phyloP scores from a whole-genome alignment of 1,140 invertebrate genomes.

The Macrobrachium rosenbergii region DNA sequence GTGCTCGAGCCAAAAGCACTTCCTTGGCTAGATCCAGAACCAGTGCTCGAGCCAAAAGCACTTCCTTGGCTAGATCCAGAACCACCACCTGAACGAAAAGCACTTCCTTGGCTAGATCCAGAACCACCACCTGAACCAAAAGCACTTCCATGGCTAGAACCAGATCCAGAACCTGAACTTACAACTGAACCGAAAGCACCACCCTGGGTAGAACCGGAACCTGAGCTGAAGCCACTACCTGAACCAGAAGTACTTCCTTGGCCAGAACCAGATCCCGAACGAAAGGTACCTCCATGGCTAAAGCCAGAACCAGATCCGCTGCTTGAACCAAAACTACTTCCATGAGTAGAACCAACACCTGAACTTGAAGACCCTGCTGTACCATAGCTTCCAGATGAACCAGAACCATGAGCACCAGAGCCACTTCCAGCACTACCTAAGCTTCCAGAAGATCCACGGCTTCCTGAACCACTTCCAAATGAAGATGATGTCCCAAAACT shows the following conservation, averaged over 20 bases:
- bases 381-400: background rate
- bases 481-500: too few relatives aligned
- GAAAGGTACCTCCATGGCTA: background rate
- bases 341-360: slow-evolving; percentile 1
- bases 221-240: background rate
- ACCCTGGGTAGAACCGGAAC: background rate
- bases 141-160: background rate
- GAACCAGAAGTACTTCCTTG: background rate
- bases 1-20: background rate
- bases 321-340: background rate
- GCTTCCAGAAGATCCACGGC: too few relatives aligned
- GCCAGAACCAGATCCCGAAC: background rate
- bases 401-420: background rate
- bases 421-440: too few relatives aligned
- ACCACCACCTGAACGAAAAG: background rate
- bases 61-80: too few relatives aligned
- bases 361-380: background rate
- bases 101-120: background rate
- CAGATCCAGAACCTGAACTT: background rate
- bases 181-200: background rate
- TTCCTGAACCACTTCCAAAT: too few relatives aligned
- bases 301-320: background rate
- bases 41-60: background rate
- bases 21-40: too few relatives aligned
- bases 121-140: background rate